Base-by-base conservation (phyloP, 2,797 vertebrate genomes). In the Clamator glandarius region DNA sequence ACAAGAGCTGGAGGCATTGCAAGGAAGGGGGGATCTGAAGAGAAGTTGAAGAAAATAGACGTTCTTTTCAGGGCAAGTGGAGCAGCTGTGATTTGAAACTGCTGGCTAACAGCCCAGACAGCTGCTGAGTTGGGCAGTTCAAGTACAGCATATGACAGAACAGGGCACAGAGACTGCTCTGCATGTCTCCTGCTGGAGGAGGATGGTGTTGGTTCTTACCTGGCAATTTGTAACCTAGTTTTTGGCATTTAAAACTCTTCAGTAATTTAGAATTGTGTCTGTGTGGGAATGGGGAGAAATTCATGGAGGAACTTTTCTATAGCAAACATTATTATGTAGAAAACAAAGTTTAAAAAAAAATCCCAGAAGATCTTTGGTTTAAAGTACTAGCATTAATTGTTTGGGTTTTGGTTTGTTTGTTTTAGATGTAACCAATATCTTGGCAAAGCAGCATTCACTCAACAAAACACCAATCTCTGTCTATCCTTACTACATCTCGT, bases 401-500 rank as follows among this genome's bases (percentile, higher is more conserved):
- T 85, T 68, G 6, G 17, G 29, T 0, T 8, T 9, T 84, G 84
- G 55, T 66, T 72, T 93, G 79, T 92, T 84, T 61, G 31, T 97
- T 96, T 76, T 96, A 99, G 99, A 96, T 92, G 95, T 98, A 57
- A 87, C 91, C 63, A 97, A 26, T 36, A 90, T 98, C 84, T 89
- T 98, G 69, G 58, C 74, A 13, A 98, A 83, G 87, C 96, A 98
- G 29, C 97, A 98, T 11, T 33, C 14, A 5, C 93, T 99, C 55
- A 54, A 81, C 35, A 95, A 96, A 69, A 97, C 76, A 39, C 93
- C 96, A 0, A 63, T 99, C 48, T 97, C 93, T 54, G 94, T 98
- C 57, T 98, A 98, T 85, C 98, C 98, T 2, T 99, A 98, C 94
- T 98, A 98, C 2, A 1, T 57, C 33, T 98, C 97, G 0, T 89